Conservation (phyloP, 2,113 vertebrate genomes). For the Gallinago undulata region DNA sequence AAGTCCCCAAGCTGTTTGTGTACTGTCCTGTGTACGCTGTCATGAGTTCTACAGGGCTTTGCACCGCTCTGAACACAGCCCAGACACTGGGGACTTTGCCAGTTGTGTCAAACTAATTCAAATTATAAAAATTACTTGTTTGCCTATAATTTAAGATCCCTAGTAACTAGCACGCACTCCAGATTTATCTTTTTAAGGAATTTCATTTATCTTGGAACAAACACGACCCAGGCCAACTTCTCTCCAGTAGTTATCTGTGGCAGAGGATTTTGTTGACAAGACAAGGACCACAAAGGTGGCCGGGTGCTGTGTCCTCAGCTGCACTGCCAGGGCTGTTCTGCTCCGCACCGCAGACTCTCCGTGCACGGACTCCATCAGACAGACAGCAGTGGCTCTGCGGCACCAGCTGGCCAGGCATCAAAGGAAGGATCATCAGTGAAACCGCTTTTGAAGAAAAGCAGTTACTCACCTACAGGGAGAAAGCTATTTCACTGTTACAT, state of each 20-base stretch:
- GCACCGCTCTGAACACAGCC: background rate
- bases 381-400: background rate
- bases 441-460: conserved; percentile 3
- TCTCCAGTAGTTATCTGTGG: background rate
- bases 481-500: background rate
- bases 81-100: background rate
- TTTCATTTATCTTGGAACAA: background rate
- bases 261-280: background rate
- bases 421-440: background rate
- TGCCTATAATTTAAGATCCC: background rate
- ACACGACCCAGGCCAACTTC: background rate
- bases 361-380: background rate
- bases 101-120: background rate
- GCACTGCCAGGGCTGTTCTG: background rate
- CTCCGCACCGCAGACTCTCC: background rate
- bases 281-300: background rate
- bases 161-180: background rate
- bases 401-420: background rate
- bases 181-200: background rate
- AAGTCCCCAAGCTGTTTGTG: background rate
- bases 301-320: background rate
- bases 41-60: background rate
- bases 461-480: background rate
- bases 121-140: background rate
- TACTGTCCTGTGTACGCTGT: background rate